phyloP scores from a whole-genome alignment of 2,797 vertebrate species.

The Scolopax rusticola region DNA sequence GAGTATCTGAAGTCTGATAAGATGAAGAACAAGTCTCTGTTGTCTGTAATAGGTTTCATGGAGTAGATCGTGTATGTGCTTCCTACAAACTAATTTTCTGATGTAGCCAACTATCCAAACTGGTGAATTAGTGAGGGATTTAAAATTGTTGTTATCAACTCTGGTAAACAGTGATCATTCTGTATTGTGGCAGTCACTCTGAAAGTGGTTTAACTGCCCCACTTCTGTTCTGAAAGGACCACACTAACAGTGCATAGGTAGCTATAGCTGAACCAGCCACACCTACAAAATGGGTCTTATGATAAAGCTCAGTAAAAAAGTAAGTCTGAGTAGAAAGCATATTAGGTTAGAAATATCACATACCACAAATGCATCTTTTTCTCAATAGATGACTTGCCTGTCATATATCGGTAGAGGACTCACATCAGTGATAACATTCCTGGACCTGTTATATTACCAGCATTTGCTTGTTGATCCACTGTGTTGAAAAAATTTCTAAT shows the following conservation, averaged over 20 bases:
- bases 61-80: not conserved
- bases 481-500: not conserved
- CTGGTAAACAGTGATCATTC: not conserved
- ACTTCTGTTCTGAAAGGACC: not conserved
- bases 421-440: not conserved
- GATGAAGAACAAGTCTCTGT: not conserved
- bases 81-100: not conserved
- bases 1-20: not conserved
- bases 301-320: not conserved
- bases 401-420: not conserved
- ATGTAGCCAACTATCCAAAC: not conserved
- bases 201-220: not conserved
- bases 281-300: not conserved
- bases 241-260: not conserved
- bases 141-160: not conserved
- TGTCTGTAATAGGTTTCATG: not conserved
- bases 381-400: not conserved
- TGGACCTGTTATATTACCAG: not conserved
- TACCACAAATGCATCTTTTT: not conserved
- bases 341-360: not conserved
- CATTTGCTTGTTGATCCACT: not conserved
- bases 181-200: not conserved
- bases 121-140: not conserved
- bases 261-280: not conserved
- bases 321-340: not conserved